Evolutionary conservation across 2,113 vertebrate species (phyloP), one percentile per base, ranked within the genome.

Genomic region (Piprites chloris): DNA sequence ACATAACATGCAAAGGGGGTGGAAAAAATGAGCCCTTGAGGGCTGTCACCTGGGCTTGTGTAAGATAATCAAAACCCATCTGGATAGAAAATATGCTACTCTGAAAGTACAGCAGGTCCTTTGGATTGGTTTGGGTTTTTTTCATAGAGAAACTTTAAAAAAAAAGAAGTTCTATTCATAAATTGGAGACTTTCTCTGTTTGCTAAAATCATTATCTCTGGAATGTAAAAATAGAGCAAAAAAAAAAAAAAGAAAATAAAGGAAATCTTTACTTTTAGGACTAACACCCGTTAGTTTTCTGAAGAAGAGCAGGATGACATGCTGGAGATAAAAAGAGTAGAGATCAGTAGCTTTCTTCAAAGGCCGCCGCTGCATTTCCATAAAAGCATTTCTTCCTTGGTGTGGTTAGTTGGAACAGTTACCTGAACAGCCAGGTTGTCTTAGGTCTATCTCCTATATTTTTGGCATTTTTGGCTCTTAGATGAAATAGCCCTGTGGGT

Each of bases 311-410:
- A 42, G 58, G 44, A 41, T 85, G 87, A 72, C 32, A 17, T 33
- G 14, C n/a, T 84, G 13, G 47, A 90, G 85, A 84, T 61, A 65
- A 32, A 56, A 77, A 86, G 55, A 80, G 18, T n/a, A 71, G 85
- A 91, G 75, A 83, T 91, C 50, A 66, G 59, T 89, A 52, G 59
- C 47, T 86, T 80, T 90, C 95, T 90, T 95, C 89, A 97, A 96
- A 96, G 78, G 72, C 62, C 47, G 59, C 90, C 44, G 28, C 88
- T 90, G 71, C 78, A 14, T 80, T 83, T 95, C 73, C 90, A 90
- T 95, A 88, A 95, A 80, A 89, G 90, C 66, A 39, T 87, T 95
- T 94, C 33, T 87, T 89, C 87, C 84, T 90, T 94, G 66, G 56
- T 91, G 89, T 84, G 81, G 94, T 94, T 95, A 89, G 89, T 56